Evolutionary conservation across 2,113 vertebrate genomes (phyloP).

Genomic region (Melanocharis versteri): DNA sequence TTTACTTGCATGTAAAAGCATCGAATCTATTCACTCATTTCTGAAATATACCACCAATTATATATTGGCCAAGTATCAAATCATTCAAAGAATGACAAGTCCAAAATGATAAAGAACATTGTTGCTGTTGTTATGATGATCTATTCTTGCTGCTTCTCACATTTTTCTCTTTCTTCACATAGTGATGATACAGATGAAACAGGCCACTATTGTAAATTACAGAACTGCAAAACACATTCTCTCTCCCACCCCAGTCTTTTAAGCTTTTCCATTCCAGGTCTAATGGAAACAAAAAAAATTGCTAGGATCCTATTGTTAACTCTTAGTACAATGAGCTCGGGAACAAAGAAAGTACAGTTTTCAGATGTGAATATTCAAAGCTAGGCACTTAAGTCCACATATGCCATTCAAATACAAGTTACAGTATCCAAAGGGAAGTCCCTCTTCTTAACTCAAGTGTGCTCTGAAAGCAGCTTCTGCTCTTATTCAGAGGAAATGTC

Average conservation of each 20-base stretch:
- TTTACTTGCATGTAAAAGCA: not conserved
- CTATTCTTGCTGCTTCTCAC: not conserved
- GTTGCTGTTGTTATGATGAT: not conserved
- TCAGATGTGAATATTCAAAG: not conserved
- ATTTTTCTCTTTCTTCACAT: constrained; percentile 24
- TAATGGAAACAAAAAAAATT: not conserved
- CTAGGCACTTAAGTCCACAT: not conserved
- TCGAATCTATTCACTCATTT: not conserved
- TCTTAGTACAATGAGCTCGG: not conserved
- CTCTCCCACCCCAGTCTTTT: not conserved
- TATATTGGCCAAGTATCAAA: not conserved
- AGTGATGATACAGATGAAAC: not conserved
- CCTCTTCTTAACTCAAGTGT: not conserved
- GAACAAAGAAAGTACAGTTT: not conserved
- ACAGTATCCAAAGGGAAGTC: not conserved
- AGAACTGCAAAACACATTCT: not conserved
- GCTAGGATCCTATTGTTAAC: not conserved
- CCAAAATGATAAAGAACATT: not conserved
- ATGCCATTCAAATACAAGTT: not conserved
- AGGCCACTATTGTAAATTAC: not conserved
- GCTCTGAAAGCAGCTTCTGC: not conserved
- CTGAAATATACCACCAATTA: not conserved
- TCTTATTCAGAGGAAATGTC: not conserved
- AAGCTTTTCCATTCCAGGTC: not conserved
- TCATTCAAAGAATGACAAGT: not conserved